Percentiles rank a stretch among this genome's conserved stretches.
Conservation (phyloP, 1,140 invertebrate genomes). For the Alviniconcha marisindica region DNA sequence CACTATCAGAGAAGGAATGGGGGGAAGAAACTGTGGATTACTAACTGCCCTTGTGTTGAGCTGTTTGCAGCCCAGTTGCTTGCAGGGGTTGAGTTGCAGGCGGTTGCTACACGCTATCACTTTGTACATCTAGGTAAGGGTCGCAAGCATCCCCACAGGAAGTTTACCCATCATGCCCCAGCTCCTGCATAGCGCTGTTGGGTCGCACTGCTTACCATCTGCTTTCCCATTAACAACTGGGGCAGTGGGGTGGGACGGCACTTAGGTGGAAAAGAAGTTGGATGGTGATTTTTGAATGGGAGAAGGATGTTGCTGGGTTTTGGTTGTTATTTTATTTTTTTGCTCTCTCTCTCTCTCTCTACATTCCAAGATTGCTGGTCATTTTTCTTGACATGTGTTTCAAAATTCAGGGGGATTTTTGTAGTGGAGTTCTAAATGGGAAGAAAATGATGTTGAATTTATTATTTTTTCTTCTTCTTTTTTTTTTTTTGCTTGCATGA, state of each 20-base stretch:
- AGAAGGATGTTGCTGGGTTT: neutral
- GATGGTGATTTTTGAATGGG: neutral
- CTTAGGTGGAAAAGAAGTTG: too few species aligned
- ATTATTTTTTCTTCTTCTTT: too few species aligned
- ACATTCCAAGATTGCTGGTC: too few species aligned
- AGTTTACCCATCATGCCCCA: too few species aligned
- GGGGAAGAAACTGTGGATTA: too few species aligned
- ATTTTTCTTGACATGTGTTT: too few species aligned
- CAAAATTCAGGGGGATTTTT: too few species aligned
- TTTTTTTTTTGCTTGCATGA: too few species aligned
- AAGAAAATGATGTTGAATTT: too few species aligned
- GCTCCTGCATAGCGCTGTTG: neutral
- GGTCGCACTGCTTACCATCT: slow-evolving; percentile 2
- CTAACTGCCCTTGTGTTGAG: neutral
- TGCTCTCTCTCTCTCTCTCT: neutral
- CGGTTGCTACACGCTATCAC: neutral
- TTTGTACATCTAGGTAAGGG: slow-evolving; percentile 23
- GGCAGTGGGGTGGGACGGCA: neutral
- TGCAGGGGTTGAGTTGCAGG: neutral
- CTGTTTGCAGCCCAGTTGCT: neutral
- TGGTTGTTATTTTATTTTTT: neutral
- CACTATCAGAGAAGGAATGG: too few species aligned
- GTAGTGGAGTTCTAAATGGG: too few species aligned
- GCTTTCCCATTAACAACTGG: neutral
- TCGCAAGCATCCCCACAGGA: too few species aligned